Evolutionary conservation across 2,797 vertebrate genomes (phyloP).

Genomic region (Falco rusticolus): DNA sequence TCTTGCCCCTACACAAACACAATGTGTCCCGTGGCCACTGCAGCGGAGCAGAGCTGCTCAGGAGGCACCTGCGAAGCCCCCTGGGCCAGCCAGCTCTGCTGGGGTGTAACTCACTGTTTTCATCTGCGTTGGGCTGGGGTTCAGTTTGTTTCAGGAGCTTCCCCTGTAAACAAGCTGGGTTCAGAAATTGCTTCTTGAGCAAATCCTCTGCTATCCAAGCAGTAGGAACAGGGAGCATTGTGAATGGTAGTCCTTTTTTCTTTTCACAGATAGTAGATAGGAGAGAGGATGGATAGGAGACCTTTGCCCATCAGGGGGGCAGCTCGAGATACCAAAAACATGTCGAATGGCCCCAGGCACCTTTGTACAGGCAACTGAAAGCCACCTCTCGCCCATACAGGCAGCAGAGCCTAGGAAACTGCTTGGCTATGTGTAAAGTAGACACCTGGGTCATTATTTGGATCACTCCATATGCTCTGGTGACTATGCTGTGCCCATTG

Average conservation of each 20-base stretch:
- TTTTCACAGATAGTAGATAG: neutral
- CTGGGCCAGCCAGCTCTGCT: neutral
- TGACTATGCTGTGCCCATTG: neutral
- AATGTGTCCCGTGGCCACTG: rapidly evolving
- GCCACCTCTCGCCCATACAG: neutral
- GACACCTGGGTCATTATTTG: neutral
- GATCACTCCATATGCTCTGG: neutral
- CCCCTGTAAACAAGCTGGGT: neutral
- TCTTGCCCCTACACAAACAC: neutral
- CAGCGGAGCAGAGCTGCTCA: neutral
- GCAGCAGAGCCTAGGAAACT: neutral
- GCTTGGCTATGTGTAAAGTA: neutral
- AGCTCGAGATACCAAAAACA: neutral
- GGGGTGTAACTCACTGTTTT: neutral
- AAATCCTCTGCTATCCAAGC: neutral
- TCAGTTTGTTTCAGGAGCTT: neutral
- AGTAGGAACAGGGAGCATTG: neutral
- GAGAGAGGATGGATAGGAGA: neutral
- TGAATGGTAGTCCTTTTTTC: neutral
- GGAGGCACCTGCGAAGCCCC: neutral
- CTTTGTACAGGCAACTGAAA: neutral
- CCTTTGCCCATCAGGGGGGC: neutral
- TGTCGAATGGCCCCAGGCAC: neutral
- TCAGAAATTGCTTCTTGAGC: neutral
- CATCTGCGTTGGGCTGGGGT: rapidly evolving